A percentile compares a stretch with the other conserved stretches of the same genome.
phyloP scores from a whole-genome alignment of 2,888 invertebrate genomes.

The Miltochrista miniata region DNA sequence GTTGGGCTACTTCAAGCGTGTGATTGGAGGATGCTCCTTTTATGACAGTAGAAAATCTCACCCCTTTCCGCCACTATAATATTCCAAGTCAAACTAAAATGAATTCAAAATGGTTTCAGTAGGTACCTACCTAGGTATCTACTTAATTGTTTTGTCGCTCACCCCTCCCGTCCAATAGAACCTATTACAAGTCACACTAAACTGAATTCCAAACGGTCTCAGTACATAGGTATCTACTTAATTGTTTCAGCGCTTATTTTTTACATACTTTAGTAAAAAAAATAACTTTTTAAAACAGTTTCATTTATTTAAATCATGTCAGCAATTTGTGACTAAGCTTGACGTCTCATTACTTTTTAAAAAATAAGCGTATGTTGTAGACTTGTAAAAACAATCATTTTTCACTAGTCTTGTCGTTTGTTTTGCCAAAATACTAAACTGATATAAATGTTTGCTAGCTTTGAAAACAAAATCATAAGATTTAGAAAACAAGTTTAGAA shows the following conservation, averaged over 20 bases:
- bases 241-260: constrained; percentile 16
- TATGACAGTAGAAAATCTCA: too few relatives aligned
- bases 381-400: constrained; percentile 22
- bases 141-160: constrained; percentile 15
- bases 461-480: constrained; percentile 8
- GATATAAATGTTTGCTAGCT: constrained; percentile 49
- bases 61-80: too few relatives aligned
- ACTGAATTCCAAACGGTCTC: constrained; percentile 12
- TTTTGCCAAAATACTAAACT: constrained; percentile 45
- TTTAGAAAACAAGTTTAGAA: not conserved
- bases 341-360: constrained; percentile 17
- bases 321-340: constrained; percentile 40
- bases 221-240: too few relatives aligned
- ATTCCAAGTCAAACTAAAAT: constrained; percentile 6
- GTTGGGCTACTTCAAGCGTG: too few relatives aligned
- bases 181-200: not conserved
- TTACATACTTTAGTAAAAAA: not conserved
- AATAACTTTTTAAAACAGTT: constrained; percentile 7
- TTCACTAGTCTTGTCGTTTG: constrained; percentile 38
- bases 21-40: too few relatives aligned
- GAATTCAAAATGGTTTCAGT: constrained; percentile 14
- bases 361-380: constrained; percentile 13
- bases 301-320: constrained; percentile 50
- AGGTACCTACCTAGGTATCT: too few relatives aligned
- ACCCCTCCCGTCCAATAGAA: too few relatives aligned